These are phyloP conservation scores for Acronicta psi DNA, from an alignment of 2,888 invertebrate species.

Conservation along the genomic window DNA sequence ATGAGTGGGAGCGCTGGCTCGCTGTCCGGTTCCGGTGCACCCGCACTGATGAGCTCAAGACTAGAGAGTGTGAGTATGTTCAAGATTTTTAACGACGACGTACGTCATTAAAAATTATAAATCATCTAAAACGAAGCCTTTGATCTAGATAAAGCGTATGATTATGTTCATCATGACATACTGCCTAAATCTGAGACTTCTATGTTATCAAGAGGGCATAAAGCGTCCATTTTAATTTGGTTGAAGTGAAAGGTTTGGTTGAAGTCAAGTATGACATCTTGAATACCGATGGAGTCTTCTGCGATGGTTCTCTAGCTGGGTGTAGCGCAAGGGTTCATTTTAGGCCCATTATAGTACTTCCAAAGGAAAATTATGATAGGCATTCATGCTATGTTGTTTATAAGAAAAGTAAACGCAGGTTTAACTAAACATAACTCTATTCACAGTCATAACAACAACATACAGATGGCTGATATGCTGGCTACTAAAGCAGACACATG, in stretches of 20 bases:
- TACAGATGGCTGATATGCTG: constrained; percentile 96
- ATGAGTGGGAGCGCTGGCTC: constrained; percentile 60
- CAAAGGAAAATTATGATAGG: too few species aligned
- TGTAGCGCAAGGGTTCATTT: constrained; percentile 16
- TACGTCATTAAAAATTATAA: not conserved
- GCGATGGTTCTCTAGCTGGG: not conserved
- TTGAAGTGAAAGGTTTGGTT: not conserved
- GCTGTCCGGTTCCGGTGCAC: constrained; percentile 62
- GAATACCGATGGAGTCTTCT: not conserved
- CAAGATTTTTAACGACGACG: too few species aligned
- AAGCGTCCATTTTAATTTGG: not conserved
- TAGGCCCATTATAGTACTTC: not conserved
- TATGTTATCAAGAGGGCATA: too few species aligned
- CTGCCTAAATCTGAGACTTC: not conserved
- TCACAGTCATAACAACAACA: constrained; percentile 90
- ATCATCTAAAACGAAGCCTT: not conserved
- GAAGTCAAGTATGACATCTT: not conserved
- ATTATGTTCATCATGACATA: not conserved
- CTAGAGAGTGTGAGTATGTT: constrained; percentile 72
- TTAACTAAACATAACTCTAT: not conserved
- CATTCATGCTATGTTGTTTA: too few species aligned
- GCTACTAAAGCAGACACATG: constrained; percentile 92
- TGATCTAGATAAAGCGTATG: constrained; percentile 14
- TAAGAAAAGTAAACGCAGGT: not conserved
- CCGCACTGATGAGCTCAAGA: constrained; percentile 69